Percentiles rank a stretch among this genome's conserved stretches.
These are phyloP conservation scores for Neomonachus schauinslandi DNA, from an alignment of 2,113 vertebrate genomes.

Conservation along the genomic window DNA sequence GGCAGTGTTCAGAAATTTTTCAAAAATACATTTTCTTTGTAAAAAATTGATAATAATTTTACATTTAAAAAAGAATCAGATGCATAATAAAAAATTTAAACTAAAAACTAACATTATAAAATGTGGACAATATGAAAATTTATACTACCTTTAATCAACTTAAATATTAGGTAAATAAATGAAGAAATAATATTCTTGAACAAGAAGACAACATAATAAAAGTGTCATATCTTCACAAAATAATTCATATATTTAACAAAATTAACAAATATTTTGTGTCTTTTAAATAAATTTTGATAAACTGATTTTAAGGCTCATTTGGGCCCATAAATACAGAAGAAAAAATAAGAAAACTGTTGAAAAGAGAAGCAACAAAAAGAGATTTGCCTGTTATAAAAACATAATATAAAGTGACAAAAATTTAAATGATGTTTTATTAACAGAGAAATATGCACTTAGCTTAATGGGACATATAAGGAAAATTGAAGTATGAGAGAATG, in stretches of 20 bases:
- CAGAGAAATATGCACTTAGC: neutral
- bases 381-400: neutral
- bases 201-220: neutral
- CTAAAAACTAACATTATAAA: neutral
- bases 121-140: neutral
- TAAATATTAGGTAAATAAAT: constrained; percentile 12
- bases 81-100: neutral
- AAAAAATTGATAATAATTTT: neutral
- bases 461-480: neutral
- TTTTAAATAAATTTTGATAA: neutral
- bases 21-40: neutral
- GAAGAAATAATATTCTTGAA: neutral
- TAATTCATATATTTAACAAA: neutral
- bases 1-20: neutral
- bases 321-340: neutral
- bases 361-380: neutral
- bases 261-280: neutral
- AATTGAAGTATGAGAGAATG: neutral
- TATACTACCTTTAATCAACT: neutral
- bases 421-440: neutral
- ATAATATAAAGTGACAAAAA: neutral
- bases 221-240: neutral
- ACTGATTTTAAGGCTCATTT: neutral
- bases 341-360: neutral
- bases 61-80: neutral